Conservation (phyloP, 1,140 invertebrate genomes). For the Diplogasteroides magnus region DNA sequence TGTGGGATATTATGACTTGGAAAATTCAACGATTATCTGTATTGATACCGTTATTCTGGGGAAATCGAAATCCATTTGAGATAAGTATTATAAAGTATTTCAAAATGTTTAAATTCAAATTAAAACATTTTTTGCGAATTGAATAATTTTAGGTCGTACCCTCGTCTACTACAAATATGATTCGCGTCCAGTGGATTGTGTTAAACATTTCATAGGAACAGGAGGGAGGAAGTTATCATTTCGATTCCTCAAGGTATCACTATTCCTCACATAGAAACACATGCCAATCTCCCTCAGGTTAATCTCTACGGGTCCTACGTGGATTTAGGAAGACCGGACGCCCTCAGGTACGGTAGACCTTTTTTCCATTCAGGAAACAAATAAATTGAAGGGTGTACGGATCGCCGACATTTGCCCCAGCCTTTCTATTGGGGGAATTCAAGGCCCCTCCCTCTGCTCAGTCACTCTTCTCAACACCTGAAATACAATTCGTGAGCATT, state of each 20-base stretch:
- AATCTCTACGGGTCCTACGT: slow-evolving; percentile 42
- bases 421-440: slow-evolving; percentile 23
- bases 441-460: slow-evolving; percentile 7
- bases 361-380: no score
- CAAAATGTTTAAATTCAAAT: no score
- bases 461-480: slow-evolving; percentile 33
- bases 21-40: not conserved
- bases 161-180: slow-evolving; percentile 95
- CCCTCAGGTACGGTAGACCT: no score
- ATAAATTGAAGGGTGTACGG: slow-evolving; percentile 60
- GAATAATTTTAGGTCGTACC: not conserved
- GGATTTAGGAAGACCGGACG: slow-evolving; percentile 42
- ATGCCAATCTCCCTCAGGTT: no score
- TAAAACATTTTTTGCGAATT: not conserved
- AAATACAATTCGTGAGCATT: slow-evolving; percentile 29
- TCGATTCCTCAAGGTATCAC: slow-evolving; percentile 42
- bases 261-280: no score
- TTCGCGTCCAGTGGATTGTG: slow-evolving; percentile 87
- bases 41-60: slow-evolving; percentile 1
- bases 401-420: slow-evolving; percentile 57
- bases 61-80: no score
- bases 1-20: slow-evolving; percentile 2
- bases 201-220: slow-evolving; percentile 85
- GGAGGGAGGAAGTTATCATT: slow-evolving; percentile 61
- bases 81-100: no score